A percentile compares a stretch with the other conserved stretches of the same genome.
Conservation (phyloP, 2,888 invertebrate species). For the Eustalomyia histrio region DNA sequence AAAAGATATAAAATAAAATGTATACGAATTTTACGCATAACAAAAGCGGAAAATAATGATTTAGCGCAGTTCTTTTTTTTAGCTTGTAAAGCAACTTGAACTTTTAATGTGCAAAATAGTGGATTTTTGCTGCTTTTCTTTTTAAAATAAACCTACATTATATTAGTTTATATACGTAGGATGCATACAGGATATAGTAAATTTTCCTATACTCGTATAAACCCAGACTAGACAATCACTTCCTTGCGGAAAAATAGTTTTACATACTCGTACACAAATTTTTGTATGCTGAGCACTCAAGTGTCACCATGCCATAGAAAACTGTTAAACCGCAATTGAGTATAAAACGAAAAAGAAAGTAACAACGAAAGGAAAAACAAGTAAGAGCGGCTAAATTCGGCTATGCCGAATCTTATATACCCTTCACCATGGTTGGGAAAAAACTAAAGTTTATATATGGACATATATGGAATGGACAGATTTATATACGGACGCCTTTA, state of each 20-base stretch:
- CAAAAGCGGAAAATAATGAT: conserved; percentile 78
- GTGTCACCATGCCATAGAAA: conserved; percentile 65
- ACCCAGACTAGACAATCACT: conserved; percentile 64
- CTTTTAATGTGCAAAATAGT: conserved; percentile 69
- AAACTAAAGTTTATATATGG: too few species aligned
- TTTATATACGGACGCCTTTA: too few species aligned
- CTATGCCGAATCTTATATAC: too few species aligned
- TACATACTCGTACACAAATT: conserved; percentile 66
- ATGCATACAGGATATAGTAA: conserved; percentile 64
- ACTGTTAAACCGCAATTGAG: conserved; percentile 67
- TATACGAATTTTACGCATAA: conserved; percentile 71
- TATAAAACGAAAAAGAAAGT: conserved; percentile 55
- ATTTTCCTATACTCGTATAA: conserved; percentile 64
- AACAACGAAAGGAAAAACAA: conserved; percentile 34
- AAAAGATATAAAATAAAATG: neutral
- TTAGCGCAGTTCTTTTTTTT: conserved; percentile 72
- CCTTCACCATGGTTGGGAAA: too few species aligned
- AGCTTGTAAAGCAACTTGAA: conserved; percentile 74
- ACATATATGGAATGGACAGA: too few species aligned
- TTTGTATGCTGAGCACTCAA: conserved; percentile 69
- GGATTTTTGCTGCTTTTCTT: conserved; percentile 42
- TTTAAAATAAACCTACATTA: conserved; percentile 23
- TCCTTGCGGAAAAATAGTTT: conserved; percentile 61
- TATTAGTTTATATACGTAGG: conserved; percentile 9
- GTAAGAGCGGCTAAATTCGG: too few species aligned